A percentile compares a stretch with the other conserved stretches of the same genome.
Conservation (phyloP, 2,113 vertebrate species). For the Felis chaus region DNA sequence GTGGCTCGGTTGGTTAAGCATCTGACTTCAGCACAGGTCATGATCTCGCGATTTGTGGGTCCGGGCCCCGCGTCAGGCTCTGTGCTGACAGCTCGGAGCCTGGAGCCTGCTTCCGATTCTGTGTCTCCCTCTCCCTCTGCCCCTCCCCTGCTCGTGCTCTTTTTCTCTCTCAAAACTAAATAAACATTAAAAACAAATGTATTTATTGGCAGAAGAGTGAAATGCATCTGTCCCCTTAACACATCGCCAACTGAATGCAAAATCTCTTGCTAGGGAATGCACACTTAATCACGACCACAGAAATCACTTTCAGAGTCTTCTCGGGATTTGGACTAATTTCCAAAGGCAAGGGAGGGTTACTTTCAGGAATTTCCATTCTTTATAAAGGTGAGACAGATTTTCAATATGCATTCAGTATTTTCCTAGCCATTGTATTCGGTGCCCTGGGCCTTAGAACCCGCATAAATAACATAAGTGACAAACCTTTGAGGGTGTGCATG, state of each 20-base stretch:
- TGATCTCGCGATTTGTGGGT: too few species aligned
- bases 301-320: background rate
- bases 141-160: too few species aligned
- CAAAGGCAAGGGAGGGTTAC: background rate
- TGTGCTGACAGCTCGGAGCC: too few species aligned
- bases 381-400: background rate
- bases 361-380: background rate
- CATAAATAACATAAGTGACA: background rate
- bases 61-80: too few species aligned
- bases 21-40: too few species aligned
- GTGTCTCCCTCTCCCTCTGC: too few species aligned
- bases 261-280: background rate
- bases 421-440: background rate
- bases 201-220: background rate
- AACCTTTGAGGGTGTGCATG: background rate
- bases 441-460: background rate
- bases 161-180: too few species aligned
- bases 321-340: background rate
- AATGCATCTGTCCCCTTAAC: background rate
- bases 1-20: too few species aligned
- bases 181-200: too few species aligned
- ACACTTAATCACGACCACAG: background rate
- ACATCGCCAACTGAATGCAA: background rate
- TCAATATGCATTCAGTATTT: background rate
- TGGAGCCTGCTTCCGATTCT: too few species aligned